Evolutionary conservation across 2,797 vertebrate species (phyloP), one percentile per base, ranked within the genome.

Genomic region (Valencia hispanica): DNA sequence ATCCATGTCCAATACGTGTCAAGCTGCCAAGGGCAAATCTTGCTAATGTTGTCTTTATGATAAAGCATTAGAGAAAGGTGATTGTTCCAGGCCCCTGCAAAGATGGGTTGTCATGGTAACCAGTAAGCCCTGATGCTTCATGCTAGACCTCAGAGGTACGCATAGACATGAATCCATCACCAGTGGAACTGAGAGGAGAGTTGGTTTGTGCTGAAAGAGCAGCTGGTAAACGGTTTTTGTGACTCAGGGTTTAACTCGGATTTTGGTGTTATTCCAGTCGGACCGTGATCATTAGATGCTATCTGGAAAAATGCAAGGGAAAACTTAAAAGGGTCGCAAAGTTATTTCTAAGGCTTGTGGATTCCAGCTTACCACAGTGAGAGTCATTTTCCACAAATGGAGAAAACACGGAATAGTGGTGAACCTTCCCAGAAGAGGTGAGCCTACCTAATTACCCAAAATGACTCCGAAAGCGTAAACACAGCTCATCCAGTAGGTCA

Each of bases 71-170:
- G 83, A 86, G 80, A 78, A 81, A 86, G 81, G 79, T 74, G 83
- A 94, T 94, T 94, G 91, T 94, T 91, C 87, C 81, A 80, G 87
- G 86, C 84, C 87, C 69, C 84, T 25, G 45, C 81, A 83, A 71
- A 92, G 85, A 86, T 61, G 79, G 78, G 94, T 94, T 92, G 94
- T 93, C 95, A 95, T 95, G 93, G 94, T 94, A 94, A 95, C 94
- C 81, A 50, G 70, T 69, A 78, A 85, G 88, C 86, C 88, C 90
- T 93, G 94, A 79, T 92, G 79, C 83, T 76, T 59, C 75, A 75
- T 79, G 84, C 73, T 79, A 65, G 45, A 84, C 86, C 70, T 63
- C 69, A 61, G 43, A 81, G 61, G 22, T 61, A 68, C 68, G 55
- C 47, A 74, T 1, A 43, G 47, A 79, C 43, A 75, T 43, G 68